phyloP scores from a whole-genome alignment of 2,113 vertebrate species.

The Telmatochromis sp. region DNA sequence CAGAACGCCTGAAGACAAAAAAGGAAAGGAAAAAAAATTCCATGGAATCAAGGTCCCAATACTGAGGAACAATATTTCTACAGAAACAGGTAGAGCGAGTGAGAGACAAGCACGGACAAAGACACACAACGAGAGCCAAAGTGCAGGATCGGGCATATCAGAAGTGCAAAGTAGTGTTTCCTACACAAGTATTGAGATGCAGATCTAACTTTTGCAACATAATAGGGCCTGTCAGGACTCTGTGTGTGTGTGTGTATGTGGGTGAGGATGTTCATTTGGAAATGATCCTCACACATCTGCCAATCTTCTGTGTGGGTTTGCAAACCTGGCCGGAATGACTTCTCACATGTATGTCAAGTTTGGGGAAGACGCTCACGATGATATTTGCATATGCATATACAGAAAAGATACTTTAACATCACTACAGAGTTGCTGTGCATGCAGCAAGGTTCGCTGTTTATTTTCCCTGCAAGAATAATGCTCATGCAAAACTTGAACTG shows the following conservation, averaged over 20 bases:
- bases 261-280: constrained; percentile 5
- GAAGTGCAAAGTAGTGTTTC: constrained; percentile 53
- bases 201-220: constrained; percentile 55
- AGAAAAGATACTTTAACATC: neutral
- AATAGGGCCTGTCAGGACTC: constrained; percentile 45
- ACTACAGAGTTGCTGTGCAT: neutral
- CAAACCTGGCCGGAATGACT: constrained; percentile 20
- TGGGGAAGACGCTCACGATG: neutral
- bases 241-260: constrained; percentile 18
- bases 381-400: neutral
- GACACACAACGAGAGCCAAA: constrained; percentile 25
- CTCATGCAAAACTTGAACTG: neutral
- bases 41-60: neutral
- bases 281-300: constrained; percentile 61
- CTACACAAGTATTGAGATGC: constrained; percentile 66
- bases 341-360: neutral
- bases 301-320: constrained; percentile 22
- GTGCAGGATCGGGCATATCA: constrained; percentile 43
- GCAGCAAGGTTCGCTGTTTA: neutral
- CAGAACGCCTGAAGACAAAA: neutral
- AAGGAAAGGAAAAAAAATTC: neutral
- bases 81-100: neutral
- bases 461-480: neutral
- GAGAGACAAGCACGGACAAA: constrained; percentile 18
- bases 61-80: neutral